These are phyloP conservation scores for Rhabditoides inermis DNA, from an alignment of 2,888 invertebrate genomes.

Conservation along the genomic window DNA sequence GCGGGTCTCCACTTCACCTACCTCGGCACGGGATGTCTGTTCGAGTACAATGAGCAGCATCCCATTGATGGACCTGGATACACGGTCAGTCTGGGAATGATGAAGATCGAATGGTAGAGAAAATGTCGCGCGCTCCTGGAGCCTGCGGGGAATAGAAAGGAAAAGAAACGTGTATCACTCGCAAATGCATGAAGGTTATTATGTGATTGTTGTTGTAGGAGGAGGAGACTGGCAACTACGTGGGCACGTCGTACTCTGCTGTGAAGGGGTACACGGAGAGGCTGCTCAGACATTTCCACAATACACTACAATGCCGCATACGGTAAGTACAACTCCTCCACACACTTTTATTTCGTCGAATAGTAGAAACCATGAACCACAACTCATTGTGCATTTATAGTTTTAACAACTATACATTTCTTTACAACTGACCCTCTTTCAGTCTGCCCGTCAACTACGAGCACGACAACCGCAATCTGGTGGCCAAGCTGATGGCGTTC, in stretches of 20 bases:
- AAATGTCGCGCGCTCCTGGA: too few relatives aligned
- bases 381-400: too few relatives aligned
- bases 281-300: slow-evolving; percentile 18
- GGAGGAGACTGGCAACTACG: slow-evolving; percentile 18
- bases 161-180: too few relatives aligned
- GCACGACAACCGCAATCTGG: slow-evolving; percentile 19
- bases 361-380: too few relatives aligned
- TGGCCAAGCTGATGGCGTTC: slow-evolving; percentile 20
- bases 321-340: too few relatives aligned
- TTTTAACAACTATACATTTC: too few relatives aligned
- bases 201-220: slow-evolving; percentile 11
- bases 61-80: slow-evolving; percentile 17
- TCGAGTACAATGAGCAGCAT: slow-evolving; percentile 17
- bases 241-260: slow-evolving; percentile 31
- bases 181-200: not conserved
- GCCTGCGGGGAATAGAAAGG: too few relatives aligned
- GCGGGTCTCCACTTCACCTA: slow-evolving; percentile 45
- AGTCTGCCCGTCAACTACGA: slow-evolving; percentile 34
- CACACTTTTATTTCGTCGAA: too few relatives aligned
- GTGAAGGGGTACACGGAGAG: slow-evolving; percentile 33
- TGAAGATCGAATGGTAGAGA: not conserved
- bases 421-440: too few relatives aligned
- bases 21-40: slow-evolving; percentile 36
- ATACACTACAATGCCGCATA: slow-evolving; percentile 33
- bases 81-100: slow-evolving; percentile 3